Conservation (phyloP, 2,888 invertebrate species). For the Hylaea fasciaria region DNA sequence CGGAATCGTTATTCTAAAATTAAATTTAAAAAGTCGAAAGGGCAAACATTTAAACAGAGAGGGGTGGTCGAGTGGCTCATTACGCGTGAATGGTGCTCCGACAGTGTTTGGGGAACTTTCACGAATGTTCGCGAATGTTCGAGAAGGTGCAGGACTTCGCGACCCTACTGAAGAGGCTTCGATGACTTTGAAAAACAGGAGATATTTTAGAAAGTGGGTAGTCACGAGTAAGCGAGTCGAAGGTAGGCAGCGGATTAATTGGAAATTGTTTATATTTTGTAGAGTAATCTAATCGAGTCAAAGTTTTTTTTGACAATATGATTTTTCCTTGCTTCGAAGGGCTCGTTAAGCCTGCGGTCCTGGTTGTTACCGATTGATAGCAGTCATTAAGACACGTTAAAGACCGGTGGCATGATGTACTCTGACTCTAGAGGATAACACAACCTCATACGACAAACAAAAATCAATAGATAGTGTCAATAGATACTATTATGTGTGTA, state of each 20-base stretch:
- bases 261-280: not conserved
- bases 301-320: not conserved
- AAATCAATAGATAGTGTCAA: too few relatives aligned
- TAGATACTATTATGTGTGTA: too few relatives aligned
- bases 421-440: too few relatives aligned
- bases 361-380: too few relatives aligned
- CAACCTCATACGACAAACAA: too few relatives aligned
- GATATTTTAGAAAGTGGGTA: constrained; percentile 22
- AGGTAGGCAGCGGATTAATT: constrained; percentile 1
- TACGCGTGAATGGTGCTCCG: constrained; percentile 65
- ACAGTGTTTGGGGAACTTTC: constrained; percentile 55
- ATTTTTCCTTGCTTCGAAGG: too few relatives aligned
- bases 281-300: not conserved
- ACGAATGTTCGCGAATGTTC: constrained; percentile 9
- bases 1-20: constrained; percentile 44
- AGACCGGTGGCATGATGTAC: too few relatives aligned
- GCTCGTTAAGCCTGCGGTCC: too few relatives aligned
- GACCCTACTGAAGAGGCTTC: constrained; percentile 15
- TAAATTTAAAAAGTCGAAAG: constrained; percentile 62
- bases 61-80: constrained; percentile 72
- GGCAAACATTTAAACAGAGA: constrained; percentile 66
- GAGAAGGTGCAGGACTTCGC: constrained; percentile 9
- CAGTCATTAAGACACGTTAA: too few relatives aligned
- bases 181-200: constrained; percentile 23
- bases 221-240: constrained; percentile 15